Evolutionary conservation across 2,888 invertebrate genomes (phyloP), one percentile per base, ranked within the genome.

Genomic region (Congeria kusceri): DNA sequence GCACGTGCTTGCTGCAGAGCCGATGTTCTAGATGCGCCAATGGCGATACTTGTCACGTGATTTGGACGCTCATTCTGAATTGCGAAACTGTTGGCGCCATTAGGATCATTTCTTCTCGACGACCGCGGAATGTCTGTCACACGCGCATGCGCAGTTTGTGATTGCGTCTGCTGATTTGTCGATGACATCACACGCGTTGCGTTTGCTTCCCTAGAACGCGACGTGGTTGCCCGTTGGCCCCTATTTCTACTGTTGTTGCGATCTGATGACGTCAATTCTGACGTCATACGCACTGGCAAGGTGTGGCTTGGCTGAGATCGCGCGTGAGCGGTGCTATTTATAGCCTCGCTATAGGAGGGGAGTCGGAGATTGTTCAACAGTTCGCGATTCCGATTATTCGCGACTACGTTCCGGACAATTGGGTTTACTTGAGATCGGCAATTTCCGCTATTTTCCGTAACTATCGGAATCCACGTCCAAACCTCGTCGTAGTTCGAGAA

Each of bases 401-500:
- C 57, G 20, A 25, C 67, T 5, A 46, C 49, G 25, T 29, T 68
- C 58, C 44, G 75, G 53, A 44, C 64, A 46, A 72, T 65, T 4
- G 73, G 76, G 56, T 79, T 67, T 39, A 47, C 28, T 20, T 74
- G 83, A 64, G 72, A 75, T 9, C 63, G 68, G 70, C 87, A 87
- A 3, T 74, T 66, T 13, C 69, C 81, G 47, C 79, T 66, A 23
- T 75, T 71, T 27, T 82, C 86, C 46, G 82, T 82, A 15, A 87
- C 75, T 11, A 87, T 83, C 0, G 87, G 87, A 49, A 87, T 87
- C 87, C 87, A 87, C 5, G 87, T 87, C 87, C 87, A 87, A 27
- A 87, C 86, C 53, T 87, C 87, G 67, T 87, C 87, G 39, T 87
- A 87, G 27, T 66, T 79, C 18, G 85, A 75, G 62, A 86, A 87